These are phyloP conservation scores for Gobio gobio DNA, from an alignment of 2,113 vertebrate species.

Conservation along the genomic window DNA sequence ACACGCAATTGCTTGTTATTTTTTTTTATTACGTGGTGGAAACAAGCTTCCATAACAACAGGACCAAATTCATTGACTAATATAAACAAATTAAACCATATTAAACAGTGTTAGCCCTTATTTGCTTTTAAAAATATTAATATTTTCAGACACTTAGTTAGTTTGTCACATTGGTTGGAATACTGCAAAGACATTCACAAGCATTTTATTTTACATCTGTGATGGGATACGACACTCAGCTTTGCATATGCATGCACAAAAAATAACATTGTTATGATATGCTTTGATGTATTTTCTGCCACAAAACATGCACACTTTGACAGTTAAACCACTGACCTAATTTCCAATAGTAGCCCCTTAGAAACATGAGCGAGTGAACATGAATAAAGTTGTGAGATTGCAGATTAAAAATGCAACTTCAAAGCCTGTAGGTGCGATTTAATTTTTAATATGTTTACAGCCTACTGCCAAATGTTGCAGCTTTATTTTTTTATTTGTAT, in stretches of 20 bases:
- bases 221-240: background rate
- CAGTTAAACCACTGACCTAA: slow-evolving; percentile 35
- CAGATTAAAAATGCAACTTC: slow-evolving; percentile 67
- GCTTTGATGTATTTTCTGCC: background rate
- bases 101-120: too few relatives aligned
- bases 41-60: too few relatives aligned
- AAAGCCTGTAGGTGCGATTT: slow-evolving; percentile 74
- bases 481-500: slow-evolving; percentile 62
- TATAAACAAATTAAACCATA: too few relatives aligned
- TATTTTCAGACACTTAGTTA: too few relatives aligned
- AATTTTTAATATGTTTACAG: slow-evolving; percentile 79
- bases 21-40: too few relatives aligned
- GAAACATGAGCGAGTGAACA: slow-evolving; percentile 39
- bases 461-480: slow-evolving; percentile 68
- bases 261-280: background rate
- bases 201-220: background rate
- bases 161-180: background rate
- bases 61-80: too few relatives aligned
- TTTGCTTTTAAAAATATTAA: too few relatives aligned
- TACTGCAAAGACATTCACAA: background rate
- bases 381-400: slow-evolving; percentile 55
- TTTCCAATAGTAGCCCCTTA: slow-evolving; percentile 25
- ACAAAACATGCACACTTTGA: background rate
- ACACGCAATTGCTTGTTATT: too few relatives aligned
- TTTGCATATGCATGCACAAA: too few relatives aligned